These are phyloP conservation scores for Peromyscus polionotus DNA, from an alignment of 2,113 vertebrate genomes.

Conservation along the genomic window DNA sequence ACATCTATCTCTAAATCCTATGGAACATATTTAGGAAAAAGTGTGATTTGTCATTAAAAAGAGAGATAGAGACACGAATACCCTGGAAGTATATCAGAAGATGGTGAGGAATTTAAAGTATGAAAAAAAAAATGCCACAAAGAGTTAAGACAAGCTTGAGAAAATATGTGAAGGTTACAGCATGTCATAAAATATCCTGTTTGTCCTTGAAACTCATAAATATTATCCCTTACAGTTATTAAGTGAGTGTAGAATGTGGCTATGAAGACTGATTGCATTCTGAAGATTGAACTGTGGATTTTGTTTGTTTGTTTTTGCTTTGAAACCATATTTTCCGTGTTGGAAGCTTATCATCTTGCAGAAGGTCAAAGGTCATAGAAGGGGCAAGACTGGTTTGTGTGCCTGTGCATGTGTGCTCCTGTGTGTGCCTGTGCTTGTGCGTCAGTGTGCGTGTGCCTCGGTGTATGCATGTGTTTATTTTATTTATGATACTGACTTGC, in stretches of 20 bases:
- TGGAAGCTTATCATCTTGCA: conserved; percentile 71
- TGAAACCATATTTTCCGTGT: conserved; percentile 78
- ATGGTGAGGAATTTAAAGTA: background rate
- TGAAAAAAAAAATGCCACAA: background rate
- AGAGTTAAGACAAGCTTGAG: background rate
- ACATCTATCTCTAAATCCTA: background rate
- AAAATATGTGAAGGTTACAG: background rate
- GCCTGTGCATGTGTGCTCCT: background rate
- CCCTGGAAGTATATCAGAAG: background rate
- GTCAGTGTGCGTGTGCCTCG: conserved; percentile 59
- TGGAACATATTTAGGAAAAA: background rate
- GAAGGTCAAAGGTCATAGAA: conserved; percentile 74
- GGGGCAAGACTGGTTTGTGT: conserved; percentile 47
- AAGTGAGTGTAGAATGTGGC: conserved; percentile 53
- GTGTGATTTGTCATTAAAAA: background rate
- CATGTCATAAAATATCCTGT: background rate
- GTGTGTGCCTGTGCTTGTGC: conserved; percentile 63
- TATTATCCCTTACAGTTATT: conserved; percentile 66
- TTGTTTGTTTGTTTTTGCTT: conserved; percentile 71
- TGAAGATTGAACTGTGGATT: conserved; percentile 66
- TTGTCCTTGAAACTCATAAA: conserved; percentile 65
- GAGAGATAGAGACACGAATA: background rate
- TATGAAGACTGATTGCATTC: conserved; percentile 76
- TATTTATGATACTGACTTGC: conserved; percentile 65
- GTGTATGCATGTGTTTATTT: conserved; percentile 28